phyloP scores from a whole-genome alignment of 2,113 vertebrate species.

The Echinops telfairi region DNA sequence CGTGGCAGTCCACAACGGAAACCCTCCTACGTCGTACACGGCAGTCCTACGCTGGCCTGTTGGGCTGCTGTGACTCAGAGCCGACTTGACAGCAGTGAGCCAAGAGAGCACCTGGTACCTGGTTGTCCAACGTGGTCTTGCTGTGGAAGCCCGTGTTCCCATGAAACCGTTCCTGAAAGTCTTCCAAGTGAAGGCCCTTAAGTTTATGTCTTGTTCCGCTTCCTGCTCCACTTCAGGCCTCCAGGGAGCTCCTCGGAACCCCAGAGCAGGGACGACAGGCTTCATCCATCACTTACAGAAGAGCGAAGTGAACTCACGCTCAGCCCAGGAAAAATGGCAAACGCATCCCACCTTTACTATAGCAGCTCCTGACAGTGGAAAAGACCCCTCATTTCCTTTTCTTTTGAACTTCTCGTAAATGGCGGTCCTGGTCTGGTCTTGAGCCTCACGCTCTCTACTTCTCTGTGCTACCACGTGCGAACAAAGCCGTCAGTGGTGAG shows the following conservation, averaged over 20 bases:
- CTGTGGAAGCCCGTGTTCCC: neutral
- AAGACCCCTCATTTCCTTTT: neutral
- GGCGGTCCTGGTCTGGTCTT: neutral
- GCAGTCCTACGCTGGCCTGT: neutral
- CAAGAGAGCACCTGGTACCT: neutral
- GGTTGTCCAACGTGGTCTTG: neutral
- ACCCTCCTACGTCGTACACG: neutral
- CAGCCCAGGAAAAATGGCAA: neutral
- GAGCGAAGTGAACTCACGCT: neutral
- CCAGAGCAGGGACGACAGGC: neutral
- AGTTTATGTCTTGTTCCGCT: neutral
- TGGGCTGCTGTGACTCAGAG: neutral
- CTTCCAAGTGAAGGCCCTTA: constrained; percentile 25
- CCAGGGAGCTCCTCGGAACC: neutral
- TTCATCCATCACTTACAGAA: neutral
- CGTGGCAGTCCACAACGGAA: too few species aligned
- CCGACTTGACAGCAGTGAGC: neutral
- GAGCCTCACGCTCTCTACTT: neutral
- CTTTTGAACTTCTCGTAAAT: neutral
- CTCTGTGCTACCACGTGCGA: neutral
- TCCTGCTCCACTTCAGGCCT: constrained; percentile 35
- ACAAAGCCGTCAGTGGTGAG: neutral
- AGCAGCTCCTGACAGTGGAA: neutral
- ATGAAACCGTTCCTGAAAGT: neutral
- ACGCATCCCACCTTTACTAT: neutral